Evolutionary conservation across 2,797 vertebrate species (phyloP), one percentile per base, ranked within the genome.

Genomic region (Argyrosomus regius): DNA sequence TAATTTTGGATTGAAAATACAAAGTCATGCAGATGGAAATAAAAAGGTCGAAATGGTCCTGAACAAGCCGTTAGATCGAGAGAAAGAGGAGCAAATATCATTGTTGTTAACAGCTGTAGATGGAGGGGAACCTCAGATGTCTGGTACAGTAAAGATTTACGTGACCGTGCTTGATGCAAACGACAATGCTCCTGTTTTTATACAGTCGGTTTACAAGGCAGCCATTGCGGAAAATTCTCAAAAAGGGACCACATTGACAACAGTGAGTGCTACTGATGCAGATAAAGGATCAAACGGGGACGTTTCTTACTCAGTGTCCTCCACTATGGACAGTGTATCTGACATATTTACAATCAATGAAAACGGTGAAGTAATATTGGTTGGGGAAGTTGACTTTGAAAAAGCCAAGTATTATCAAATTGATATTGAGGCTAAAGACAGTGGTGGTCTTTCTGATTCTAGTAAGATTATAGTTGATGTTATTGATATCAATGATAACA

Each of bases 361-460:
- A 81, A 92, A 80, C 6, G 95, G 95, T 1, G 90, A 94, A 7
- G 89, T 96, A 10, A 89, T 63, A 22, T 82, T 93, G 39, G 70
- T 54, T 10, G 89, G 92, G 43, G 31, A 62, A 20, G 41, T 96
- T 59, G 95, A 96, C 28, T 96, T 90, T 85, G 95, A 96, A 85
- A 91, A 88, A 3, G 54, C 78, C 0, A 88, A 80, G 0, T 80
- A 78, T 46, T 95, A 95, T 63, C 85, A 96, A 28, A 88, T 96
- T 24, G 58, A 90, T 12, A 80, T 97, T 7, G 88, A 95, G 66
- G 95, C 95, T 2, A 87, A 57, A 24, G 91, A 93, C 14, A 65
- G 60, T 0, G 92, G 92, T 50, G 89, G 89, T 8, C 82, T 92
- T 7, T 76, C 89, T 9, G 89, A 92, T 16, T 88, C 90, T 0